Evolutionary conservation across 2,113 vertebrate species (phyloP).

Genomic region (Pachyramphus minor): DNA sequence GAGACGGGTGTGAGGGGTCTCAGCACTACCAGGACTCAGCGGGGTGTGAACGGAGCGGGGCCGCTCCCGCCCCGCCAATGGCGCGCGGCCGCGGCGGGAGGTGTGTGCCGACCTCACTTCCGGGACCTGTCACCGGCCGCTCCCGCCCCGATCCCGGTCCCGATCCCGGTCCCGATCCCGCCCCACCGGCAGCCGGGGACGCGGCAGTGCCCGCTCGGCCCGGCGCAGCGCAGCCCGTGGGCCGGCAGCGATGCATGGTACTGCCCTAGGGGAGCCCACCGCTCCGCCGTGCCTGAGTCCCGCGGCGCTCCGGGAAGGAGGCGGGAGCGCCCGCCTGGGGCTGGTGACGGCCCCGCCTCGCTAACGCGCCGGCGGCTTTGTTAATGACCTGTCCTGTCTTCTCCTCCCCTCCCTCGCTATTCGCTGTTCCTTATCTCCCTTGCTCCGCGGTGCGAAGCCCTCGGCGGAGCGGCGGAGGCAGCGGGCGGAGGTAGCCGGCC

Average conservation of each 20-base stretch:
- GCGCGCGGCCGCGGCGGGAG: not conserved
- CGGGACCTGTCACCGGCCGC: slow-evolving; percentile 28
- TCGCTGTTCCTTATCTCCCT: not conserved
- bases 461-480: not conserved
- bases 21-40: not conserved
- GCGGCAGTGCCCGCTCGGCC: not conserved
- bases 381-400: not conserved
- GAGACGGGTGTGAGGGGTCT: too few species aligned
- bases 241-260: not conserved
- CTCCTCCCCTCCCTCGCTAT: not conserved
- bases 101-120: slow-evolving; percentile 46
- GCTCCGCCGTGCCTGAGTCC: not conserved
- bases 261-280: not conserved
- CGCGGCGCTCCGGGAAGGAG: not conserved
- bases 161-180: not conserved
- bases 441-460: not conserved
- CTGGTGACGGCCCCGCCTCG: not conserved
- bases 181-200: not conserved
- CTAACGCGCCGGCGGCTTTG: not conserved
- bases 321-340: not conserved
- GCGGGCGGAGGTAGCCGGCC: not conserved
- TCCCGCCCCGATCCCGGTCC: not conserved
- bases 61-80: not conserved
- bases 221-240: not conserved
- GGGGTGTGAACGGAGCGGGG: not conserved